Conservation (phyloP, 2,113 vertebrate species). For the Microcebus griseorufus region DNA sequence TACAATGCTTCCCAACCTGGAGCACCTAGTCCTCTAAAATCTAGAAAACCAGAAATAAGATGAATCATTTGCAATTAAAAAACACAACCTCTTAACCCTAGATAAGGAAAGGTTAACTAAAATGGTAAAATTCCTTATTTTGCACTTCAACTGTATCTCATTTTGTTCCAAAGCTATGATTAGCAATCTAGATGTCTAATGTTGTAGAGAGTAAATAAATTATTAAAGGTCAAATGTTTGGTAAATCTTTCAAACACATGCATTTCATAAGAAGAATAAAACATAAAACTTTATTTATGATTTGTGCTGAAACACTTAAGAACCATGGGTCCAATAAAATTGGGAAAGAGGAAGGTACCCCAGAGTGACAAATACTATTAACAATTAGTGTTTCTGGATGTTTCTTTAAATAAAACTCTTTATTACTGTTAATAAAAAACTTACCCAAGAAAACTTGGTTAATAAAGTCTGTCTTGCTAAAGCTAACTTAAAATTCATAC, state of each 20-base stretch:
- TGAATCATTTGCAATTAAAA: conserved; percentile 9
- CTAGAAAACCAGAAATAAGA: conserved; percentile 19
- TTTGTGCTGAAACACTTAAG: conserved; percentile 24
- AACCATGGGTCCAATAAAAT: conserved; percentile 25
- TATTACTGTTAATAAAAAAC: conserved; percentile 31
- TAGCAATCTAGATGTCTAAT: not conserved
- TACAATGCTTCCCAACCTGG: not conserved
- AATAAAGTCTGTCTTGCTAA: conserved; percentile 42
- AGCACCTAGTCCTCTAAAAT: not conserved
- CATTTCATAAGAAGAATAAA: conserved; percentile 39
- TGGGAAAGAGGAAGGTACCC: not conserved
- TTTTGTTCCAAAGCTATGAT: not conserved
- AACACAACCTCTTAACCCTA: not conserved
- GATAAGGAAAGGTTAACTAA: not conserved
- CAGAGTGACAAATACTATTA: not conserved
- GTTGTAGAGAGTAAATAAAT: not conserved
- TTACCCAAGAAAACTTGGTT: not conserved
- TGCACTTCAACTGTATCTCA: not conserved
- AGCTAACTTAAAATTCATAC: conserved; percentile 81
- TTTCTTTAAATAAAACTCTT: conserved; percentile 21
- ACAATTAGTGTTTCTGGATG: not conserved
- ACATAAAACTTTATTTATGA: conserved; percentile 31
- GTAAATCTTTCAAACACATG: conserved; percentile 6
- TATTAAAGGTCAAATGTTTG: not conserved
- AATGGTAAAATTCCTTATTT: conserved; percentile 18